Evolutionary conservation across 2,113 vertebrate species (phyloP).

Genomic region (Sporophila hypoxantha): DNA sequence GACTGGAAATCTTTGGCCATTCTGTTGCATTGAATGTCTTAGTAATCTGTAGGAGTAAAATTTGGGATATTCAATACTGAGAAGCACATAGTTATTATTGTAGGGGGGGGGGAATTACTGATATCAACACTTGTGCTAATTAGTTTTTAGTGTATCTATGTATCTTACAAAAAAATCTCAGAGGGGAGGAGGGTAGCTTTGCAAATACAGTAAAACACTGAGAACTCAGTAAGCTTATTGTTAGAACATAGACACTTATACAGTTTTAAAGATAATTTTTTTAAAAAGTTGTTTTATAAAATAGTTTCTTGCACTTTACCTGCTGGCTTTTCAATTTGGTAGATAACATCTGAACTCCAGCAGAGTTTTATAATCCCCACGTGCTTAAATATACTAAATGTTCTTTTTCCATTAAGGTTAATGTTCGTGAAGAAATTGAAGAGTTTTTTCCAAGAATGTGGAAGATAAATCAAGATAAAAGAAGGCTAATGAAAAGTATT

Average conservation of each 20-base stretch:
- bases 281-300: constrained; percentile 67
- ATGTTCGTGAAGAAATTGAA: constrained; percentile 98
- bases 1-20: background rate
- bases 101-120: background rate
- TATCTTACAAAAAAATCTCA: constrained; percentile 20
- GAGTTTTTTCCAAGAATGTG: constrained; percentile 98
- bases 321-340: constrained; percentile 79
- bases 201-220: constrained; percentile 61
- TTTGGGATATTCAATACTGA: constrained; percentile 18
- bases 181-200: constrained; percentile 72
- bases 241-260: constrained; percentile 69
- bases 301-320: constrained; percentile 80
- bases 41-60: constrained; percentile 45
- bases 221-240: constrained; percentile 66
- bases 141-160: constrained; percentile 52
- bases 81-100: constrained; percentile 10
- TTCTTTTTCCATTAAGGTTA: constrained; percentile 99
- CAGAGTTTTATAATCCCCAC: constrained; percentile 84
- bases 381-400: constrained; percentile 98
- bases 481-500: constrained; percentile 97
- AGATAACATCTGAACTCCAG: constrained; percentile 80
- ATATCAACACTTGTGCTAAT: constrained; percentile 35
- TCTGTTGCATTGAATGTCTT: constrained; percentile 26
- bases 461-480: constrained; percentile 98
- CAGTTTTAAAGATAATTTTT: constrained; percentile 55